Evolutionary conservation across 2,888 invertebrate genomes (phyloP), one percentile per base, ranked within the genome.

Genomic region (Tuberolachnus salignus): DNA sequence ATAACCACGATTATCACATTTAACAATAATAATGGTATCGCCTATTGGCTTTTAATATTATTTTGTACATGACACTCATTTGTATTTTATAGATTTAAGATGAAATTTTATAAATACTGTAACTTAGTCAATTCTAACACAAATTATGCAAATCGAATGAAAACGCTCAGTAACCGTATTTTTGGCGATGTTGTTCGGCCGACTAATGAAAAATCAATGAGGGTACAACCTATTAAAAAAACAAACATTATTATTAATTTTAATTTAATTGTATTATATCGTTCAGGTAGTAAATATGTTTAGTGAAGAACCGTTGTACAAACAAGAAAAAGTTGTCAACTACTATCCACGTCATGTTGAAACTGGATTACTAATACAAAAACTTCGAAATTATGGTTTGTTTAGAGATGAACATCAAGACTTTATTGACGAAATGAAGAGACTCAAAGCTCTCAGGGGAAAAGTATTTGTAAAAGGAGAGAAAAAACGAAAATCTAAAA

Each of bases 281-380:
- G 80, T 80, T 59, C 71, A 85, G 83, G 90, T 94, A 11, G 92
- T 95, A 0, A 89, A 90, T 83, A 87, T 95, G 84, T 92, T 94
- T 83, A 90, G 91, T 23, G 91, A 89, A 83, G 88, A 91, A 83
- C 96, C 96, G 0, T 84, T 92, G 42, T 90, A 95, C 83, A 89
- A 91, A 82, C 88, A 92, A 72, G 89, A 89, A 82, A 90, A 92
- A 81, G 88, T 94, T 14, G 88, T 92, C 0, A 89, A 93, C 80
- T 97, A 95, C 86, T 97, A 97, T 85, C 97, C 97, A 0, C 88
- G 94, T 21, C 93, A 94, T 84, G 88, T 90, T 1, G 93, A 95
- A 85, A 92, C 92, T 0, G 89, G 91, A 82, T 84, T 87, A 57
- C 86, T 97, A 1, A 93, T 94, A 91, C 86, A 87, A 82, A 87